phyloP scores from a whole-genome alignment of 2,113 vertebrate genomes.

The Periophthalmus modestus region DNA sequence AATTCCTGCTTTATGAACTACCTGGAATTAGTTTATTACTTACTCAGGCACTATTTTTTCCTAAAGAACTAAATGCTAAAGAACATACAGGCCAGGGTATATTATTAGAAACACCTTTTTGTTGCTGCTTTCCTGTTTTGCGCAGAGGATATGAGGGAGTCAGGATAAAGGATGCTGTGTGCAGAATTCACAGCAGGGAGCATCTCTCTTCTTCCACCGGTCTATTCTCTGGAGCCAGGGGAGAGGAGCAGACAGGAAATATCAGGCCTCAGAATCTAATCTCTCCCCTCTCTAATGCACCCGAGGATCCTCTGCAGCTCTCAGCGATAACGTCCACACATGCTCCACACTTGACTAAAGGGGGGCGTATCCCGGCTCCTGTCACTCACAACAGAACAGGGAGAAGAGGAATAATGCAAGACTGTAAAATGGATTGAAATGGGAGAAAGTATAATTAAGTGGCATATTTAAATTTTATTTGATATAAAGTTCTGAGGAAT shows the following conservation, averaged over 20 bases:
- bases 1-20: too few relatives aligned
- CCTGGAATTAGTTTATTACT: too few relatives aligned
- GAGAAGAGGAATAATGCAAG: background rate
- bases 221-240: slow-evolving; percentile 49
- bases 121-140: slow-evolving; percentile 22
- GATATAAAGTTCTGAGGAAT: too few relatives aligned
- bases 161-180: slow-evolving; percentile 30
- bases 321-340: slow-evolving; percentile 46
- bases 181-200: slow-evolving; percentile 51
- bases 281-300: slow-evolving; percentile 62
- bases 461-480: too few relatives aligned
- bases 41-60: too few relatives aligned
- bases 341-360: slow-evolving; percentile 22
- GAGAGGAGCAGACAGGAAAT: slow-evolving; percentile 40
- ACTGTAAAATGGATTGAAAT: background rate
- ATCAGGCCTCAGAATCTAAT: slow-evolving; percentile 70
- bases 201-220: slow-evolving; percentile 45
- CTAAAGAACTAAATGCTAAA: background rate
- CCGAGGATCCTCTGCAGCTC: slow-evolving; percentile 53
- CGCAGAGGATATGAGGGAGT: slow-evolving; percentile 20
- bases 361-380: slow-evolving; percentile 23
- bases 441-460: too few relatives aligned
- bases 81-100: background rate
- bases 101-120: slow-evolving; percentile 1
- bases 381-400: slow-evolving; percentile 11